These are phyloP conservation scores for Distichodus sexfasciatus DNA, from an alignment of 2,797 vertebrate genomes.

Conservation along the genomic window DNA sequence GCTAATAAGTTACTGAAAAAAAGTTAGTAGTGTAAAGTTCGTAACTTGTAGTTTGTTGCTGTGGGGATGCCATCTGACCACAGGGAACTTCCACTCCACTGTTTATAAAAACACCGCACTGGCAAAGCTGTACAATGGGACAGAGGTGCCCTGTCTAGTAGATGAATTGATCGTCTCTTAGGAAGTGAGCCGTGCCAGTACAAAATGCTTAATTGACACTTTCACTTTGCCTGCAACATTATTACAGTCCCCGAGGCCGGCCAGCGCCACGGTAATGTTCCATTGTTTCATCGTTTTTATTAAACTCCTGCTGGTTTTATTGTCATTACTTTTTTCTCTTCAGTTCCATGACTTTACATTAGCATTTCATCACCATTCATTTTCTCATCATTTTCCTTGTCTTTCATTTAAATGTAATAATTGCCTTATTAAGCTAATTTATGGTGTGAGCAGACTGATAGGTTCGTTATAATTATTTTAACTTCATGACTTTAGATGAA, in stretches of 20 bases:
- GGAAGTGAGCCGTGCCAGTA: neutral
- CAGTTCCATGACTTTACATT: neutral
- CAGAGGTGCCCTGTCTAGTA: neutral
- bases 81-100: no score
- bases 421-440: neutral
- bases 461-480: no score
- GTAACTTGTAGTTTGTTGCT: neutral
- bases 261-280: neutral
- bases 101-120: neutral
- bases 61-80: neutral
- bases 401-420: neutral
- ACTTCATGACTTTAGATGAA: no score
- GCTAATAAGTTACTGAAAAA: no score
- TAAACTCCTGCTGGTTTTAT: neutral
- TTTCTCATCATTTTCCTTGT: neutral
- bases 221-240: constrained; percentile 3
- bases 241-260: constrained; percentile 2
- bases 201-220: constrained; percentile 17
- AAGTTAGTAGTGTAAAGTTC: no score
- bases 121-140: no score
- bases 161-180: neutral
- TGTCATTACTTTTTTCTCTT: neutral
- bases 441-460: neutral
- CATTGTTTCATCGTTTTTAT: neutral
- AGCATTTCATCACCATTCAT: neutral